Base-by-base conservation (phyloP, 1,140 invertebrate species). In the Paraescarpia echinospica region DNA sequence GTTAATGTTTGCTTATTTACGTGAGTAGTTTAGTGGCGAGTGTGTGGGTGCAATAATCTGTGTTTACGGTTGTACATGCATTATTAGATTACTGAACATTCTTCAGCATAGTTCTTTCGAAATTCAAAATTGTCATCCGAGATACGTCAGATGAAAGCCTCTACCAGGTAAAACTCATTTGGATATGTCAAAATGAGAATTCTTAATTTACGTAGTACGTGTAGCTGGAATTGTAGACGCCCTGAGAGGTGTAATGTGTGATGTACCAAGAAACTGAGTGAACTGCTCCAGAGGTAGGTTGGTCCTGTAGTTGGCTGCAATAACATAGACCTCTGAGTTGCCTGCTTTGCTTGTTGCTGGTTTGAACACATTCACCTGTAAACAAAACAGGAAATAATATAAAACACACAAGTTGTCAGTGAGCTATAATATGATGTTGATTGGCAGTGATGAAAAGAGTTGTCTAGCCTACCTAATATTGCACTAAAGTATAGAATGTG, bases 271-370 rank as follows among this genome's bases (percentile, higher is more conserved):
- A 88, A 91, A 14, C 51, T 90, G 41, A 93, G 92, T 96, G 95
- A 91, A 92, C 33, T 94, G 94, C 18, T 96, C 93, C 89, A 92
- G 94, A 35, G 97, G 18, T 31, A 22, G 59, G 4, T 18, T 77
- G 27, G 59, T 97, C 93, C 96, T 96, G 94, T 97, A 98, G 31
- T 96, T 96, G n/a, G 97, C 94, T 95, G 98, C 98, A 22, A 99
- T 96, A 0, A 98, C 96, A 96, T 99, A 99, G 0, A 98, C 97
- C 96, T 99, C 99, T 0, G 98, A 99, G 96, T 99, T 99, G 22
- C 98, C 98, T 95, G 98, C 97, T 95, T 98, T 98, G 89, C 98
- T 99, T 0, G 98, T 98, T 0, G 97, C 97, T 14, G 99, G 99
- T 95, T 99, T 99, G 94, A 97, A 98, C 6, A 98, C 96, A 93